Percentiles rank a stretch among this genome's conserved stretches.
Evolutionary conservation across 2,888 invertebrate species (phyloP).

Genomic region (Eristalinus aeneus): DNA sequence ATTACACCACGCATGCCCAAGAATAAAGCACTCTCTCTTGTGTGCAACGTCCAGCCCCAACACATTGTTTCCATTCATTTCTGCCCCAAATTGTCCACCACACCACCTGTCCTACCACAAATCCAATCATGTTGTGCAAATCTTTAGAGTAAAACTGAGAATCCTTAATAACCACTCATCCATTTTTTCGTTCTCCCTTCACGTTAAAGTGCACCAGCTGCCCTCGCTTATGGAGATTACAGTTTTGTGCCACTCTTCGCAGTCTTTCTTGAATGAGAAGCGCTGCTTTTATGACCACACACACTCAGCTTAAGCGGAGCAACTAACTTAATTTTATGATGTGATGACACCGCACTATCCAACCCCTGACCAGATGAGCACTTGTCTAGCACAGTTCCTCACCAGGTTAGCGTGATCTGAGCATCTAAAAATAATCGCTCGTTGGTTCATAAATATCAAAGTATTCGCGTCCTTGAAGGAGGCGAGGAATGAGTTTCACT

Average conservation of each 20-base stretch:
- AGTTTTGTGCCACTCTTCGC: slow-evolving; percentile 14
- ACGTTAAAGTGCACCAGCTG: not conserved
- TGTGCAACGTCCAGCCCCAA: not conserved
- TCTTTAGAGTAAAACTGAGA: not conserved
- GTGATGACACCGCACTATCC: slow-evolving; percentile 29
- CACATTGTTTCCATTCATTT: too few relatives aligned
- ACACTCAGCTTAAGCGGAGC: slow-evolving; percentile 18
- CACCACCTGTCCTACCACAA: not conserved
- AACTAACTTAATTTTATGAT: slow-evolving; percentile 55
- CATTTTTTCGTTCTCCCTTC: not conserved
- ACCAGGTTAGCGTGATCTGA: not conserved
- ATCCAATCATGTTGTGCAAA: not conserved
- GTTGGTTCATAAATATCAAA: not conserved
- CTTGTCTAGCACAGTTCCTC: not conserved
- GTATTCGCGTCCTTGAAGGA: not conserved
- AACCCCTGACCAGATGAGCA: not conserved
- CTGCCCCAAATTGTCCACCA: too few relatives aligned
- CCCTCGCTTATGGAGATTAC: not conserved
- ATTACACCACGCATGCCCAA: not conserved
- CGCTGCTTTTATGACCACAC: not conserved
- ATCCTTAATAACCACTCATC: slow-evolving; percentile 5
- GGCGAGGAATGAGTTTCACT: not conserved
- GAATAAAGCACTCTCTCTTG: not conserved
- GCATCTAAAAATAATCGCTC: not conserved
- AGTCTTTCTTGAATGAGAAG: slow-evolving; percentile 42